Evolutionary conservation across 2,888 invertebrate genomes (phyloP).

Genomic region (Mythimna pallens): DNA sequence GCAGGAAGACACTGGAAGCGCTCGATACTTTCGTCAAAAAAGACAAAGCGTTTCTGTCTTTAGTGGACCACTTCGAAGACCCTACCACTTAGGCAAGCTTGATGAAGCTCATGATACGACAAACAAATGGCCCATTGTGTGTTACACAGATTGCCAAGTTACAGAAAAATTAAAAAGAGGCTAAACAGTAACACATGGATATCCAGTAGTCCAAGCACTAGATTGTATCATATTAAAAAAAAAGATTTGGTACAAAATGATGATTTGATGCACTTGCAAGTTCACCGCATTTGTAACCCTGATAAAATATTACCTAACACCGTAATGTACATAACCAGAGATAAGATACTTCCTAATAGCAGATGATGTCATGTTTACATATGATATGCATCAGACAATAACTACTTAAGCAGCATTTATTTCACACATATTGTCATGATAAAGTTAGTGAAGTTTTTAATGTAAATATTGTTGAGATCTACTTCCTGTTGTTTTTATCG

Average conservation of each 20-base stretch:
- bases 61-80: too few species aligned
- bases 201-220: too few species aligned
- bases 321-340: constrained; percentile 25
- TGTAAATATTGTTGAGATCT: constrained; percentile 15
- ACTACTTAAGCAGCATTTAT: constrained; percentile 19
- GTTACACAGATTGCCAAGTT: too few species aligned
- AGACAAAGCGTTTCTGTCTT: too few species aligned
- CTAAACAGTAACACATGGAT: too few species aligned
- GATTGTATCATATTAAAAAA: too few species aligned
- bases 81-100: too few species aligned
- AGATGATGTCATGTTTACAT: constrained; percentile 42
- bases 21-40: too few species aligned
- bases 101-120: too few species aligned
- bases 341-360: constrained; percentile 35
- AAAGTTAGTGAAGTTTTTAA: constrained; percentile 22
- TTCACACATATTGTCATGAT: constrained; percentile 29
- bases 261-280: background rate
- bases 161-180: too few species aligned
- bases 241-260: background rate
- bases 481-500: constrained; percentile 37
- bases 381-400: constrained; percentile 33
- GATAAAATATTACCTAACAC: constrained; percentile 1
- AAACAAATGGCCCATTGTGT: too few species aligned
- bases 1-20: too few species aligned
- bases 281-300: constrained; percentile 14